A percentile compares a stretch with the other conserved stretches of the same genome.
phyloP scores from a whole-genome alignment of 2,113 vertebrate species.

The Strix aluco region DNA sequence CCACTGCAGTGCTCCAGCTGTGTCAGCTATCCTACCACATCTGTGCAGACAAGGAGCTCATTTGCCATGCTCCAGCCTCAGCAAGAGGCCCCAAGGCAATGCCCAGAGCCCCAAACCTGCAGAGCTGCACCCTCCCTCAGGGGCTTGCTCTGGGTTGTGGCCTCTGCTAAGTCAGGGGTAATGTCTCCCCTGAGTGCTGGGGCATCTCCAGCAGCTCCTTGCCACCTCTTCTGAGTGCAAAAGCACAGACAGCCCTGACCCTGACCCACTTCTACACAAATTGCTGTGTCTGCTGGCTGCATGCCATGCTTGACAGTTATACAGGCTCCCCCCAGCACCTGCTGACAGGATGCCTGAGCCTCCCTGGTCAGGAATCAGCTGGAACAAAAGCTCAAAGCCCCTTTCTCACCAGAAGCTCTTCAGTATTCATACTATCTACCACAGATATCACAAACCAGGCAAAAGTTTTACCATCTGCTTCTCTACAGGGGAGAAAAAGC shows the following conservation, averaged over 20 bases:
- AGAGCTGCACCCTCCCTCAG: neutral
- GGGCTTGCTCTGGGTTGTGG: neutral
- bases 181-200: rapidly evolving
- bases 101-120: neutral
- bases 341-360: neutral
- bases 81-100: neutral
- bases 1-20: neutral
- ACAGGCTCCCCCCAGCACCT: neutral
- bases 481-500: neutral
- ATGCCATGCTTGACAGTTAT: rapidly evolving
- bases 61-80: neutral
- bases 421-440: neutral
- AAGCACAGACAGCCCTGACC: neutral
- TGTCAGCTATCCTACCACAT: neutral
- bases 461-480: neutral
- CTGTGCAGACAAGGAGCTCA: neutral
- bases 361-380: neutral
- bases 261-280: neutral
- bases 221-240: neutral
- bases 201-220: neutral
- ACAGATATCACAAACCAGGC: neutral
- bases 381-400: neutral
- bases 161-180: neutral
- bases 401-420: neutral
- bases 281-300: neutral